Percentiles rank a stretch among this genome's conserved stretches.
These are phyloP conservation scores for Euura saliciscinereae DNA, from an alignment of 1,140 invertebrate genomes.

Conservation along the genomic window DNA sequence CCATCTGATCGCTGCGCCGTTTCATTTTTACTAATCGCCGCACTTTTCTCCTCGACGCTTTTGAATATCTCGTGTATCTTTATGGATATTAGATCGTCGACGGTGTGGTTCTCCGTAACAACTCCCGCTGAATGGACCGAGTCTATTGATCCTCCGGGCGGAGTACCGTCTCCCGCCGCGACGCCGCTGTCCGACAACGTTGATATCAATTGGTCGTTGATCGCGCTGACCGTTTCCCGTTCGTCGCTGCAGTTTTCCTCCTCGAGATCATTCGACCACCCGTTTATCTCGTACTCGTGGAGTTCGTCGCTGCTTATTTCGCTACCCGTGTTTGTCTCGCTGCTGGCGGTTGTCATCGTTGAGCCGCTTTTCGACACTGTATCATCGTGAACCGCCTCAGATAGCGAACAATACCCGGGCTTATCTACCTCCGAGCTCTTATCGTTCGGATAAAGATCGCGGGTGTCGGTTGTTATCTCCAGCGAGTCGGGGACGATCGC, in stretches of 20 bases:
- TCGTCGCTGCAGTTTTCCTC: slow-evolving; percentile 22
- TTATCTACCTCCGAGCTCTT: background rate
- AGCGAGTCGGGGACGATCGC: background rate
- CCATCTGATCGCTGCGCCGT: slow-evolving; percentile 49
- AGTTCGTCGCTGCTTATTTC: slow-evolving; percentile 51
- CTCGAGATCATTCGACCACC: slow-evolving; percentile 19
- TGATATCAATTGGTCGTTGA: background rate
- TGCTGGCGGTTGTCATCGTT: slow-evolving; percentile 36
- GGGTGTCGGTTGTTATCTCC: background rate
- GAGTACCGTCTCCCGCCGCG: background rate
- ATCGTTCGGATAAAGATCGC: background rate
- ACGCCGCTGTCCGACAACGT: background rate
- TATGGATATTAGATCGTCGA: slow-evolving; percentile 37
- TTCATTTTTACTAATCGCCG: slow-evolving; percentile 29
- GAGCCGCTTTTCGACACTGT: background rate
- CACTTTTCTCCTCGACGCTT: slow-evolving; percentile 30
- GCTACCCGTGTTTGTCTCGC: slow-evolving; percentile 44
- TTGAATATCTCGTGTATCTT: slow-evolving; percentile 47
- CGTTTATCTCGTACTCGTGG: slow-evolving; percentile 44
- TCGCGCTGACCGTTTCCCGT: slow-evolving; percentile 17
- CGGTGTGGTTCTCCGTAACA: slow-evolving; percentile 38
- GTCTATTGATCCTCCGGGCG: background rate
- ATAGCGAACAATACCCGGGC: background rate
- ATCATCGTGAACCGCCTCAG: slow-evolving; percentile 4
- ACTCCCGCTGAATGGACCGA: slow-evolving; percentile 25